Conservation (phyloP, 2,113 vertebrate genomes). For the Gymnobelideus leadbeateri region DNA sequence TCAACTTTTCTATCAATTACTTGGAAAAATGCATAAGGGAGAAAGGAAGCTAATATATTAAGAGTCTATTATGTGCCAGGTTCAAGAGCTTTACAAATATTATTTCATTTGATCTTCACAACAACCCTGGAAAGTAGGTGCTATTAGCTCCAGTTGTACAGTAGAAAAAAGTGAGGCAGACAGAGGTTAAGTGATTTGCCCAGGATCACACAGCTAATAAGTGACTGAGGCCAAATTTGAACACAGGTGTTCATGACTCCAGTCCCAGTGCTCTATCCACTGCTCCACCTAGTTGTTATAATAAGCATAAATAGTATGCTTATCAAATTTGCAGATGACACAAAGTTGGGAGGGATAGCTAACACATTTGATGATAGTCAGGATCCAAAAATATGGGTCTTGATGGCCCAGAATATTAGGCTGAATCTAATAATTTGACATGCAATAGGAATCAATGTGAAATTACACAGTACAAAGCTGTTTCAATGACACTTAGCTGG, state of each 20-base stretch:
- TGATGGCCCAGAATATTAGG: not conserved
- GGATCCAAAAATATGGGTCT: not conserved
- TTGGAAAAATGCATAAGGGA: not conserved
- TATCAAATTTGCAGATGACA: not conserved
- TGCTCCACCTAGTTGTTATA: not conserved
- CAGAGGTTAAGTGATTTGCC: not conserved
- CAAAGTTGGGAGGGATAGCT: not conserved
- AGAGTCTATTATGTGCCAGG: too few species aligned
- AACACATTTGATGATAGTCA: not conserved
- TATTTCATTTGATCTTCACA: not conserved
- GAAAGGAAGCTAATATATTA: not conserved
- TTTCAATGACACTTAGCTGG: not conserved
- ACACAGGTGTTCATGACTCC: not conserved
- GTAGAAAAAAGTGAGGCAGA: not conserved
- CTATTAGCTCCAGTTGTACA: not conserved
- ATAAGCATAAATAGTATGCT: not conserved
- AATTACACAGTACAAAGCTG: not conserved
- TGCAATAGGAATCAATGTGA: not conserved
- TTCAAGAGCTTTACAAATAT: not conserved
- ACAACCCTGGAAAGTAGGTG: not conserved
- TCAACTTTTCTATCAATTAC: too few species aligned
- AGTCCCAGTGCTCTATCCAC: not conserved
- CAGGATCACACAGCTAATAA: not conserved
- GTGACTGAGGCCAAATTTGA: not conserved
- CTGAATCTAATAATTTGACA: not conserved